A percentile compares a stretch with the other conserved stretches of the same genome.
Conservation (phyloP, 2,797 vertebrate genomes). For the Liasis olivaceus region DNA sequence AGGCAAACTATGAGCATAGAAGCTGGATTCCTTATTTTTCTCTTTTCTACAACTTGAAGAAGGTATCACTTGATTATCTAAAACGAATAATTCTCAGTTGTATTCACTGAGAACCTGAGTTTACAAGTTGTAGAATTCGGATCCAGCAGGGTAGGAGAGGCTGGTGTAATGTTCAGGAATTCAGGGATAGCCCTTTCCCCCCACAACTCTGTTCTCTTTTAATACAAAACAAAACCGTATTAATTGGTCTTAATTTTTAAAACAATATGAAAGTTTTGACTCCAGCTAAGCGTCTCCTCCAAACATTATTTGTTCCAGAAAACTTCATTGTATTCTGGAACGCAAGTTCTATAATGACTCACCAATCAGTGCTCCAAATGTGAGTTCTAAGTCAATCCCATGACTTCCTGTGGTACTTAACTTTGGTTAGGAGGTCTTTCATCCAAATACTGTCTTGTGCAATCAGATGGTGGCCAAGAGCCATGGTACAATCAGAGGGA, state of each 20-base stretch:
- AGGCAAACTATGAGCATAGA: not conserved
- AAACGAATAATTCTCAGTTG: not conserved
- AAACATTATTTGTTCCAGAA: constrained; percentile 36
- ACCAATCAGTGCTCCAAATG: constrained; percentile 22
- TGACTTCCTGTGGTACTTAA: constrained; percentile 26
- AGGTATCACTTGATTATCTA: not conserved
- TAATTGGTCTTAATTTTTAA: not conserved
- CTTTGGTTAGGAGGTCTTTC: constrained; percentile 23
- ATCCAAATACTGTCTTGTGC: constrained; percentile 24
- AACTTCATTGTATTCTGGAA: constrained; percentile 17
- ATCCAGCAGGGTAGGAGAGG: not conserved
- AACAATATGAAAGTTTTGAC: not conserved
- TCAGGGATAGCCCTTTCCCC: not conserved
- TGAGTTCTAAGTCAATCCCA: constrained; percentile 20
- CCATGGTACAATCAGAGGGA: constrained; percentile 30
- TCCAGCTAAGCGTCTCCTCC: not conserved
- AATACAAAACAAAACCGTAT: not conserved
- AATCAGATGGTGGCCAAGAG: constrained; percentile 21
- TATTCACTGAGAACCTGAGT: not conserved
- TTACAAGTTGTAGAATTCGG: not conserved
- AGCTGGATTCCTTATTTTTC: not conserved
- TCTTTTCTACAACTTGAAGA: not conserved
- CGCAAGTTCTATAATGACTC: constrained; percentile 17
- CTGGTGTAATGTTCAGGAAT: not conserved
- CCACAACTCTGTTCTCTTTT: not conserved